phyloP scores from a whole-genome alignment of 2,113 vertebrate genomes.

The Solea senegalensis region DNA sequence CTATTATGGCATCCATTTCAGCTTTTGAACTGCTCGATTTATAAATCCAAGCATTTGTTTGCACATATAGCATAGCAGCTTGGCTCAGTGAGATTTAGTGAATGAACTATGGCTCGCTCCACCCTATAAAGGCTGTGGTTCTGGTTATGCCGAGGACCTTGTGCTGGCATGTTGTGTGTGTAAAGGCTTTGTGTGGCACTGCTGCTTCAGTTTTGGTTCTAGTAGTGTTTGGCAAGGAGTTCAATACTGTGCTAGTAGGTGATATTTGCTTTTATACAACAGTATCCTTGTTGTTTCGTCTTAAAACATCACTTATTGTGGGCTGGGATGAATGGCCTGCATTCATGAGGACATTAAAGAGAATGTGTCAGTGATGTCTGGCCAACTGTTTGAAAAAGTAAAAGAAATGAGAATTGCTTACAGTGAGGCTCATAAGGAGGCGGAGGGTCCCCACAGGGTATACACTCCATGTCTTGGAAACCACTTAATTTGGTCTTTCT shows the following conservation, averaged over 20 bases:
- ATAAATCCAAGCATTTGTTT: constrained; percentile 68
- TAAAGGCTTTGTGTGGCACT: constrained; percentile 39
- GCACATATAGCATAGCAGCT: constrained; percentile 43
- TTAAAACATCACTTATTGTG: constrained; percentile 43
- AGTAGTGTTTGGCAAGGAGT: constrained; percentile 45
- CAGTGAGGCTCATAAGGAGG: constrained; percentile 96
- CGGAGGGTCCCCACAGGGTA: constrained; percentile 94
- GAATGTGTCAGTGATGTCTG: constrained; percentile 17
- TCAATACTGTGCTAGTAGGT: constrained; percentile 35
- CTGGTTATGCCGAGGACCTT: constrained; percentile 58
- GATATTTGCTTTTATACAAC: constrained; percentile 54
- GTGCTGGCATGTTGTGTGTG: constrained; percentile 64
- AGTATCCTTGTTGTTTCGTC: constrained; percentile 57
- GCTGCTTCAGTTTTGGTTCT: constrained; percentile 41
- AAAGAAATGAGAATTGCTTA: constrained; percentile 80
- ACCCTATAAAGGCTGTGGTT: constrained; percentile 51
- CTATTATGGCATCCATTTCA: constrained; percentile 45
- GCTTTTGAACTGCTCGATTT: constrained; percentile 49
- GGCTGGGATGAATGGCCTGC: constrained; percentile 28
- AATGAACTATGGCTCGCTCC: constrained; percentile 54
- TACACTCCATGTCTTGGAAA: constrained; percentile 98
- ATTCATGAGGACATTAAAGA: constrained; percentile 40
- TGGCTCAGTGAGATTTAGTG: constrained; percentile 32
- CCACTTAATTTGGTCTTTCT: constrained; percentile 97
- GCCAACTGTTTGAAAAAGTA: constrained; percentile 36